phyloP scores from a whole-genome alignment of 1,140 invertebrate genomes.

The Mactra quadrangularis region DNA sequence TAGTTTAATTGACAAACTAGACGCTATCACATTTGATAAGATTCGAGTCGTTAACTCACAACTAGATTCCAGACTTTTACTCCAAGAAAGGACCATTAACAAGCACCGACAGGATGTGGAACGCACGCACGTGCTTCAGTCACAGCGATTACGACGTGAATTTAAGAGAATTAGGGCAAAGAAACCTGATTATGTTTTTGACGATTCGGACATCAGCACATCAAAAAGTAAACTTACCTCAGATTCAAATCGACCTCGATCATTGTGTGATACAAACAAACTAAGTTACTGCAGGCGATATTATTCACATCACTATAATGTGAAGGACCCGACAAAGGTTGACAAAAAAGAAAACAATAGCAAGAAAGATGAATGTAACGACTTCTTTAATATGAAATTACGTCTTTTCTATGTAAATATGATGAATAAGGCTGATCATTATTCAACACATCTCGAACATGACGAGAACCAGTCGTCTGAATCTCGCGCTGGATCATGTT shows the following conservation, averaged over 20 bases:
- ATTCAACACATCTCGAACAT: slow-evolving; percentile 22
- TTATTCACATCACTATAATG: slow-evolving; percentile 55
- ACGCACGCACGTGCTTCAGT: slow-evolving; percentile 20
- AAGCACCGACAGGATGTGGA: slow-evolving; percentile 51
- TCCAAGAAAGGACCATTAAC: slow-evolving; percentile 49
- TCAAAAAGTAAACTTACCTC: slow-evolving; percentile 5
- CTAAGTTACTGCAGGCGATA: slow-evolving; percentile 47
- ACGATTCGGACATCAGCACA: slow-evolving; percentile 26
- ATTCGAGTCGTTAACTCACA: slow-evolving; percentile 45
- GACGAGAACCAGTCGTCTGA: neutral
- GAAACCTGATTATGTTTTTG: slow-evolving; percentile 52
- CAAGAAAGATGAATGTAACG: slow-evolving; percentile 3
- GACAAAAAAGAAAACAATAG: neutral
- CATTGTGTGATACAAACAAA: slow-evolving; percentile 41
- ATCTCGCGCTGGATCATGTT: neutral
- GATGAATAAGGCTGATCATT: slow-evolving; percentile 6
- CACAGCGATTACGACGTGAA: slow-evolving; percentile 30
- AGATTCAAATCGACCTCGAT: slow-evolving; percentile 24
- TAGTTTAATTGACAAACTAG: slow-evolving; percentile 45
- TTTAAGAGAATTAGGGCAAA: slow-evolving; percentile 41
- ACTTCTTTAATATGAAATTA: slow-evolving; percentile 60
- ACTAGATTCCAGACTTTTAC: slow-evolving; percentile 25
- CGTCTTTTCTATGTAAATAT: slow-evolving; percentile 45
- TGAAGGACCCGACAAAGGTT: slow-evolving; percentile 22
- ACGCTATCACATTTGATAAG: slow-evolving; percentile 41